phyloP scores from a whole-genome alignment of 2,113 vertebrate species.

The Electrona antarctica region DNA sequence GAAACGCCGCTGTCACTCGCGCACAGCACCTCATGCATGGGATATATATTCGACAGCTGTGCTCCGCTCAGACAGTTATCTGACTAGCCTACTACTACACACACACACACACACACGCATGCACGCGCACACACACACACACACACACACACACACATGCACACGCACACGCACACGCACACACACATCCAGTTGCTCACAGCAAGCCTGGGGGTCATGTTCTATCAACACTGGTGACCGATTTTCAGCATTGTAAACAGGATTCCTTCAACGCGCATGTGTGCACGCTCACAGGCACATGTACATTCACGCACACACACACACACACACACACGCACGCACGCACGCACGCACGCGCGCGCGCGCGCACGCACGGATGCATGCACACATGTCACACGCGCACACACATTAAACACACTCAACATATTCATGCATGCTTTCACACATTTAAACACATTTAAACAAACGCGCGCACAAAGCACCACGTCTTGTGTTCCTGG shows the following conservation, averaged over 20 bases:
- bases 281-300: neutral
- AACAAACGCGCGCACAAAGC: too few species aligned
- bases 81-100: neutral
- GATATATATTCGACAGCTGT: constrained; percentile 31
- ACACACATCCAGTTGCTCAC: neutral
- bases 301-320: neutral
- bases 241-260: too few species aligned
- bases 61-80: constrained; percentile 32
- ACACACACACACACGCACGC: neutral
- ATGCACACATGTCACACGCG: too few species aligned
- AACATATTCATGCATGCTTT: too few species aligned
- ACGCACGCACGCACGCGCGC: neutral
- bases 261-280: neutral
- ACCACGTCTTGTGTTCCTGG: too few species aligned
- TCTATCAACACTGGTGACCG: too few species aligned
- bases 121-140: neutral
- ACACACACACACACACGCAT: constrained; percentile 2
- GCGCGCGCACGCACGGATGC: too few species aligned
- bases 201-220: too few species aligned
- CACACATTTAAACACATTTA: too few species aligned
- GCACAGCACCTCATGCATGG: neutral
- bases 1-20: constrained; percentile 27
- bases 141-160: constrained; percentile 1
- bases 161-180: neutral
- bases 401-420: too few species aligned